Conservation (phyloP, 2,113 vertebrate species). For the human region GRCh38 chr11:134559501-134560000, state of each 20-base stretch:
- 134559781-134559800: not conserved
- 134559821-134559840: accelerated
- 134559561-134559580: not conserved
- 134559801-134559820: not conserved
- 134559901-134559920: not conserved
- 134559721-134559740: not conserved
- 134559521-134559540: not conserved
- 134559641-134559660: no score
- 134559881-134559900: not conserved
- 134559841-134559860: no score
- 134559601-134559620: not conserved
- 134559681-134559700: not conserved
- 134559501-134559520: not conserved
- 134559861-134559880: not conserved
- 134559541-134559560: not conserved
- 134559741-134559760: not conserved
- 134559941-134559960: not conserved
- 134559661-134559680: accelerated
- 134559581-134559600: not conserved
- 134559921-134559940: not conserved
- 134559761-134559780: not conserved
- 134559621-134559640: not conserved
- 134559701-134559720: no score
- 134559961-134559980: not conserved
- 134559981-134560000: not conserved